These are phyloP conservation scores for Leptobrachium leishanense DNA, from an alignment of 2,113 vertebrate genomes.

Conservation along the genomic window DNA sequence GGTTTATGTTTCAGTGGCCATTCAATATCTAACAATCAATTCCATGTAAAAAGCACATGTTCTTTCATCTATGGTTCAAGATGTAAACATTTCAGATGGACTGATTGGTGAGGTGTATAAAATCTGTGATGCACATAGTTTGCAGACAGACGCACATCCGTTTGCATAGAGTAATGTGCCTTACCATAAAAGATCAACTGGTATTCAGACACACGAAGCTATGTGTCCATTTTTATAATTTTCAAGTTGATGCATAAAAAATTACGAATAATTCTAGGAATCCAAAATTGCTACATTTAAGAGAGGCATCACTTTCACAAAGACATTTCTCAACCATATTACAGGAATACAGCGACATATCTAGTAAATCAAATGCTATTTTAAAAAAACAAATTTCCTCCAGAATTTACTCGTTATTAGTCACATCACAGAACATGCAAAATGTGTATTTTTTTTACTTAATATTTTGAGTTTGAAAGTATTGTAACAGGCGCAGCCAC, in stretches of 20 bases:
- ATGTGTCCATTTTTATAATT: neutral
- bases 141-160: conserved; percentile 9
- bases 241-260: too few species aligned
- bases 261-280: too few species aligned
- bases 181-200: neutral
- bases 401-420: too few species aligned
- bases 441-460: too few species aligned
- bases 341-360: too few species aligned
- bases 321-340: too few species aligned
- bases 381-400: too few species aligned
- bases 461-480: too few species aligned
- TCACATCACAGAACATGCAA: too few species aligned
- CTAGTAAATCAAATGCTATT: too few species aligned
- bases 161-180: neutral
- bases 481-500: neutral
- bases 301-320: too few species aligned
- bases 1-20: conserved; percentile 39
- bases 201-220: neutral
- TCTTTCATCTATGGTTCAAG: conserved; percentile 26
- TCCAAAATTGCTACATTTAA: too few species aligned
- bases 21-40: conserved; percentile 4
- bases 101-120: conserved; percentile 29
- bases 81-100: conserved; percentile 17
- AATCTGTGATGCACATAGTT: neutral
- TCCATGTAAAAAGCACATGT: conserved; percentile 10